Evolutionary conservation across 2,113 vertebrate species (phyloP), one percentile per base, ranked within the genome.

Genomic region (Epinephelus cyanopodus): DNA sequence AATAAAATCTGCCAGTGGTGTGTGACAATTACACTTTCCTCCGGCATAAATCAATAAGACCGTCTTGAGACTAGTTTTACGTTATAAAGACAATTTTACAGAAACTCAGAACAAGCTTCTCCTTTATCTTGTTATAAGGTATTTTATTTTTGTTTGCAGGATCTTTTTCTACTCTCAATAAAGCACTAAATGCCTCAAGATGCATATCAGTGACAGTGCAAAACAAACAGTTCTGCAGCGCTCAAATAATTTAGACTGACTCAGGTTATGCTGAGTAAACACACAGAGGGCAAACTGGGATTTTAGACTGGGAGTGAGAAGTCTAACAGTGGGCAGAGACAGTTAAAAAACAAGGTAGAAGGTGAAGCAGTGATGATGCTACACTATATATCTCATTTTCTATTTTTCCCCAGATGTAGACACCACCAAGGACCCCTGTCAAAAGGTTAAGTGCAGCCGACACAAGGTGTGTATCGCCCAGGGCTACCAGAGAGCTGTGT

Each of bases 351-450:
- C 33, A 52, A 2, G 3, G 19, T 66, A 27, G 58, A 77, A 79
- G 65, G 39, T 21, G 66, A 74, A 81, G 66, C 27, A 17, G 23
- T 29, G 48, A 64, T 14, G 54, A 82, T 21, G 45, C 47, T 19
- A 45, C n/a, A 61, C 9, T 17, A 17, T 23, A 64, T 29, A 53
- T 86, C 42, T 79, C 29, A 79, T 81, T 84, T 81, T 82, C 42
- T 63, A 21, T 53, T 79, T 77, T 77, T 27, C 61, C 56, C 15
- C 86, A 99, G 98, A 96, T 80, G 94, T 97, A 91, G 98, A 99
- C 93, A 98, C 97, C 87, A 99, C 98, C 90, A 99, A 99, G 95
- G 98, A 99, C 92, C 98, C 98, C 8, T 99, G 98, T 93, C 98
- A 98, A 94, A 99, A 99, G 95, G 97, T 99, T 89, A 99, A 98